phyloP scores from a whole-genome alignment of 2,113 vertebrate species.

The Cheilinus undulatus region DNA sequence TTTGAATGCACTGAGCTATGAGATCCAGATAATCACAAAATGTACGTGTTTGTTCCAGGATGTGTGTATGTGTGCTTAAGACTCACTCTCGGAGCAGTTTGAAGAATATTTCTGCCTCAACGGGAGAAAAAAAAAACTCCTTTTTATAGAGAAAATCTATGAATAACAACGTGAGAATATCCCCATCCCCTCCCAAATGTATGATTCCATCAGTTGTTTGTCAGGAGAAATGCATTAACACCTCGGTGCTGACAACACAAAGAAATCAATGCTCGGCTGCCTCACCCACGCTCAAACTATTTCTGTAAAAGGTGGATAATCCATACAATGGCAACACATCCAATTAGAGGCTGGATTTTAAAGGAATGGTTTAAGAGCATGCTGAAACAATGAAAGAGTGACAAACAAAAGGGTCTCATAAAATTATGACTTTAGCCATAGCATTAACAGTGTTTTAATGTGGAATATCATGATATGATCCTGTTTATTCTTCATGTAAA shows the following conservation, averaged over 20 bases:
- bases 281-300: constrained; percentile 28
- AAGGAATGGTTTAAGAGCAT: neutral
- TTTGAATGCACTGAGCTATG: constrained; percentile 25
- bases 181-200: neutral
- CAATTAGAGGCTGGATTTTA: constrained; percentile 18
- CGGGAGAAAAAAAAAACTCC: neutral
- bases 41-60: constrained; percentile 20
- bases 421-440: neutral
- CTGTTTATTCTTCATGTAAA: neutral
- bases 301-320: constrained; percentile 26
- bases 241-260: constrained; percentile 44
- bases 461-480: neutral
- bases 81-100: constrained; percentile 5
- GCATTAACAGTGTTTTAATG: neutral
- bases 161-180: constrained; percentile 46
- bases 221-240: constrained; percentile 52
- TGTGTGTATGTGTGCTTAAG: constrained; percentile 8
- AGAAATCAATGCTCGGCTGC: constrained; percentile 42
- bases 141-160: constrained; percentile 33
- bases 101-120: constrained; percentile 12
- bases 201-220: constrained; percentile 42
- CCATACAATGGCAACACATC: constrained; percentile 1
- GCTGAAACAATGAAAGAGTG: neutral
- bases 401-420: neutral
- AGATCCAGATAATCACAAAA: constrained; percentile 28